Base-by-base conservation (phyloP, 2,797 vertebrate species). In the Oryzias sinensis region DNA sequence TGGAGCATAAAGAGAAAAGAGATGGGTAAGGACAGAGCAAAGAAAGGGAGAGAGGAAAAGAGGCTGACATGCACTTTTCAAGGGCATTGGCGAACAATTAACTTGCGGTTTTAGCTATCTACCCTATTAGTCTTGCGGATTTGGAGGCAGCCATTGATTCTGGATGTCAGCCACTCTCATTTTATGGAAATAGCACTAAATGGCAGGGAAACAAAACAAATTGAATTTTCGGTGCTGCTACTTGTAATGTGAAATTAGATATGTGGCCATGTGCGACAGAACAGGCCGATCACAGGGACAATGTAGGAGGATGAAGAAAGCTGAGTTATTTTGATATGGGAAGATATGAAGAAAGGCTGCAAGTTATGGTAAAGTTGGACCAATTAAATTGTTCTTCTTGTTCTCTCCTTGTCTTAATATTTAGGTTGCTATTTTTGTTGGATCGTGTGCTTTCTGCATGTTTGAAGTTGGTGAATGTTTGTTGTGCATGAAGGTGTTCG, bases 161-260 rank as follows among this genome's bases (percentile, higher is more conserved):
- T 89, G 88, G 88, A 89, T 77, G 81, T 76, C 82, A 87, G 85
- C 88, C 88, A 87, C 79, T 82, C 84, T 86, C 81, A 87, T 87
- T 88, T 87, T 80, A 85, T 83, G 80, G 84, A 88, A 88, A 89
- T 87, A 83, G 81, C 79, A 82, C 82, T 85, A 87, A 89, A 89
- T 87, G 82, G 84, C 83, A 81, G 76, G 77, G 80, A 84, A 88
- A 89, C 81, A 87, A 87, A 88, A 84, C 84, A 84, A 89, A 87
- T 89, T 87, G 82, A 88, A 88, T 88, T 88, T 85, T 81, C 73
- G 77, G 49, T 80, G 78, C 85, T 80, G 81, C 79, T 88, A 86
- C 83, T 86, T 86, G 86, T 89, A 80, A 87, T 88, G 82, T 87
- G 80, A 87, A 87, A 89, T 89, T 85, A 86, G 83, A 89, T 82